Base-by-base conservation (phyloP, 2,797 vertebrate genomes). In the Menidia menidia region DNA sequence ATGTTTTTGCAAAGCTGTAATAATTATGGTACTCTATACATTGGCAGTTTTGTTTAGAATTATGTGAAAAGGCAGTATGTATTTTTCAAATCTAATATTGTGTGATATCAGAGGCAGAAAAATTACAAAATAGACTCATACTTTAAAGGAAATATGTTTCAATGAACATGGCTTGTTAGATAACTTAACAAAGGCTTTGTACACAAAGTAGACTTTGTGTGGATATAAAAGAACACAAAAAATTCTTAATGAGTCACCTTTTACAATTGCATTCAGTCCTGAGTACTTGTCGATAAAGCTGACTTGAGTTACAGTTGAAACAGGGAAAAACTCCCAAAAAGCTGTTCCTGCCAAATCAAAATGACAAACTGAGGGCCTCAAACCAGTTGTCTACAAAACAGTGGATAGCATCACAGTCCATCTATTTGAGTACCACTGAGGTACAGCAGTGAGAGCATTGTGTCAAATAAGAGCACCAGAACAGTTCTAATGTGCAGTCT, bases 1-100 rank as follows among this genome's bases (percentile, higher is more conserved):
- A 57, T 59, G 30, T 42, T 76, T 44, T 71, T 73, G 73, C 12
- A 63, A 41, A 54, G 44, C 32, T 6, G 14, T 51, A 62, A 47
- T 54, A 76, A 73, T 56, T 60, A 56, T 56, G 68, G 43, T 50
- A 47, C 78, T 68, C 18, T 72, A 62, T 54, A 61, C n/a, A 60
- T 64, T 62, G 70, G 71, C 50, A 71, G 33, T 76, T 15, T 42
- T 57, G 57, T 69, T 63, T 47, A 75, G 69, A 45, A 2, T 44
- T 2, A 65, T 10, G 6, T 60, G 39, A 61, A 11, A 39, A 32
- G 51, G 51, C 42, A 63, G 9, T n/a, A 1, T n/a, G 62, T 60
- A 43, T 73, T 54, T 69, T 30, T 48, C 47, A 50, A 66, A 66
- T 53, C 0, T n/a, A 71, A 14, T 45, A 1, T 5, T 68, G 18